Conservation (phyloP, 1,140 invertebrate species). For the Drosophila insularis region DNA sequence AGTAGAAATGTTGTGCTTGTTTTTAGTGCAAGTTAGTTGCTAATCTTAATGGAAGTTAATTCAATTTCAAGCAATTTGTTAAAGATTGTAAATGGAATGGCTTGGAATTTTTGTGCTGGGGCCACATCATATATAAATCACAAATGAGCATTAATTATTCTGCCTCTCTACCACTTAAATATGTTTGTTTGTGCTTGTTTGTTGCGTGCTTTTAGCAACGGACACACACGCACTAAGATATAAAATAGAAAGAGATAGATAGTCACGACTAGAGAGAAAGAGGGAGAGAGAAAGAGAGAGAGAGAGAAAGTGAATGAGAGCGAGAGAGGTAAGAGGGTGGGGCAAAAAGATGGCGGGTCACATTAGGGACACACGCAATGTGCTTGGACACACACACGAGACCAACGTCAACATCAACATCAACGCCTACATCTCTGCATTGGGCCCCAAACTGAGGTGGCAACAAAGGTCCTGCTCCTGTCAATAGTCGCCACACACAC, state of each 20-base stretch:
- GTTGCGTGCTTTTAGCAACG: conserved; percentile 35
- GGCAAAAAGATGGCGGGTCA: conserved; percentile 5
- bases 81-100: conserved; percentile 6
- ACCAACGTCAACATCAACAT: conserved; percentile 60
- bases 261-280: not conserved
- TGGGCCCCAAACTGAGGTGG: conserved; percentile 16
- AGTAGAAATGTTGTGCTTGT: not conserved
- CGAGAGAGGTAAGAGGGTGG: not conserved
- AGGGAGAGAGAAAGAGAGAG: not conserved
- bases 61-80: conserved; percentile 5
- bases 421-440: conserved; percentile 57
- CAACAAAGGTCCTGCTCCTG: conserved; percentile 22
- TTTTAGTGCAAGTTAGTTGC: not conserved
- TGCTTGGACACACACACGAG: conserved; percentile 47
- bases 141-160: conserved; percentile 29
- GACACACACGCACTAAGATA: conserved; percentile 13
- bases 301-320: not conserved
- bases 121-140: not conserved
- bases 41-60: conserved; percentile 8
- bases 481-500: conserved; percentile 10
- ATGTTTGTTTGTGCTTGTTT: conserved; percentile 60
- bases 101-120: not conserved
- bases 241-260: conserved; percentile 1
- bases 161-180: conserved; percentile 41
- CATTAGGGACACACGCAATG: conserved; percentile 43